phyloP scores from a whole-genome alignment of 2,113 vertebrate genomes.

The Burhinus oedicnemus region DNA sequence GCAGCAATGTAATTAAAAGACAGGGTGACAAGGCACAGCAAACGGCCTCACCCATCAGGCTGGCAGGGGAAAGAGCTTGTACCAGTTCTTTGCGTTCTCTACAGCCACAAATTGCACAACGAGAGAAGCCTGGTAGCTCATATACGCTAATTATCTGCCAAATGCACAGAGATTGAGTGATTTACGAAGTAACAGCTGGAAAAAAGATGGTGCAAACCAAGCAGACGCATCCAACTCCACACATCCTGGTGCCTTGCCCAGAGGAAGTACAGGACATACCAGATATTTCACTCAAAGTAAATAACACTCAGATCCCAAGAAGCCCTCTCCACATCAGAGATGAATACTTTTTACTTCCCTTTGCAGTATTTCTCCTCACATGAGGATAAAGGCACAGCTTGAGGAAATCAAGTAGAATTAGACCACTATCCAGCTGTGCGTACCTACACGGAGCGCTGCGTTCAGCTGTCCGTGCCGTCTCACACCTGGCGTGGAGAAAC shows the following conservation, averaged over 20 bases:
- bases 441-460: not conserved
- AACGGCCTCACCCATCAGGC: not conserved
- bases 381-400: not conserved
- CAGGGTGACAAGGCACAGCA: not conserved
- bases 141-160: not conserved
- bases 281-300: not conserved
- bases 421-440: fast-evolving
- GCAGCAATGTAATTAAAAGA: conserved; percentile 11
- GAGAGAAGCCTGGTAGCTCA: not conserved
- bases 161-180: not conserved
- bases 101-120: not conserved
- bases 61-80: conserved; percentile 4
- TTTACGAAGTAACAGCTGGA: not conserved
- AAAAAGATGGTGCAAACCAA: not conserved
- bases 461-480: not conserved
- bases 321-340: not conserved
- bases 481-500: not conserved
- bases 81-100: not conserved
- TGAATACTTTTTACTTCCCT: not conserved
- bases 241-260: not conserved
- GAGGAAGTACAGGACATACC: fast-evolving
- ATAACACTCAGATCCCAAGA: not conserved
- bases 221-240: fast-evolving
- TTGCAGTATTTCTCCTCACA: not conserved
- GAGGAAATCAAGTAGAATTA: not conserved